Evolutionary conservation across 2,113 vertebrate genomes (phyloP).

Genomic region (Pterophyllum scalare): DNA sequence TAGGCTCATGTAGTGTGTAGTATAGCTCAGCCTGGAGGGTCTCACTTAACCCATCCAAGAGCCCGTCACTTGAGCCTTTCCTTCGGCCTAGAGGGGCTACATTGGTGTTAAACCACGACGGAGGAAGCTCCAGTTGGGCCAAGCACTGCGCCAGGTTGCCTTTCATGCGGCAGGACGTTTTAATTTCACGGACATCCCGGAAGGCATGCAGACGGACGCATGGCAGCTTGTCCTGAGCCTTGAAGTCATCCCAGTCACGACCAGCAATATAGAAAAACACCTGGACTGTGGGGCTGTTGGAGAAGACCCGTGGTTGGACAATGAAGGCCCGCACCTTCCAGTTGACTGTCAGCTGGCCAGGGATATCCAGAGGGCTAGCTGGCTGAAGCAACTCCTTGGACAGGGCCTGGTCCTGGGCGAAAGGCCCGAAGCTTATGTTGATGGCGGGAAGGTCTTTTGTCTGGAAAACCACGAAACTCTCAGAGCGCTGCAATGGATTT

Average conservation of each 20-base stretch:
- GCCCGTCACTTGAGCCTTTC: slow-evolving; percentile 78
- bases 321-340: slow-evolving; percentile 99
- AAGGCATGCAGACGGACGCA: slow-evolving; percentile 94
- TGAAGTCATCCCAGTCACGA: slow-evolving; percentile 96
- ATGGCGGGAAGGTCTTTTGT: slow-evolving; percentile 94
- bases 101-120: slow-evolving; percentile 90
- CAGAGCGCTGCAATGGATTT: slow-evolving; percentile 88
- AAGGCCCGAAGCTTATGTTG: slow-evolving; percentile 93
- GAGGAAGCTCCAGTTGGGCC: slow-evolving; percentile 90
- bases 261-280: slow-evolving; percentile 97
- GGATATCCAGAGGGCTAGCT: slow-evolving; percentile 91
- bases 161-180: slow-evolving; percentile 91
- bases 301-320: slow-evolving; percentile 88
- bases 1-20: slow-evolving; percentile 90
- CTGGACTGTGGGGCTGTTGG: slow-evolving; percentile 90
- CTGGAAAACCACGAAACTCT: slow-evolving; percentile 98
- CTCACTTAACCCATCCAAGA: slow-evolving; percentile 85
- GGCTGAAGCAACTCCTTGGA: slow-evolving; percentile 95
- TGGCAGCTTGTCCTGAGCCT: slow-evolving; percentile 88
- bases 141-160: slow-evolving; percentile 93
- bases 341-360: slow-evolving; percentile 92
- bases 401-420: slow-evolving; percentile 88
- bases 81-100: slow-evolving; percentile 85
- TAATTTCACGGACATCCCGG: slow-evolving; percentile 89
- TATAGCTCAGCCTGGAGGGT: slow-evolving; percentile 93